A percentile compares a stretch with the other conserved stretches of the same genome.
phyloP scores from a whole-genome alignment of 2,888 invertebrate species.

The Lithophane socia region DNA sequence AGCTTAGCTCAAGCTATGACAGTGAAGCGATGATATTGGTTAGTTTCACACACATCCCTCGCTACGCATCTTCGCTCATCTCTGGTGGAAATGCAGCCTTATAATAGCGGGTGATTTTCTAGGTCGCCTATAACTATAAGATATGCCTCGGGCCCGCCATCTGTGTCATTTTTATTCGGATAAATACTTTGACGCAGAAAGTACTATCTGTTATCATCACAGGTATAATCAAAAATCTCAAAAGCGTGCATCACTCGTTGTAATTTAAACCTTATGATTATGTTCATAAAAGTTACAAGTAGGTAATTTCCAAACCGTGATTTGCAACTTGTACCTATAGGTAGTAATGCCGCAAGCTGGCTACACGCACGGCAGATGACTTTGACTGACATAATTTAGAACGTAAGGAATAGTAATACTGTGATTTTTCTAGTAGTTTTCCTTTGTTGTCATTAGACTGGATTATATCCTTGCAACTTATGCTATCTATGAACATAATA shows the following conservation, averaged over 20 bases:
- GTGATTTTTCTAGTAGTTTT: too few species aligned
- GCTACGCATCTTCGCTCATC: too few species aligned
- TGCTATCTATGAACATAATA: neutral
- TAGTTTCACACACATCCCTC: too few species aligned
- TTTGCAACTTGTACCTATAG: neutral
- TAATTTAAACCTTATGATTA: neutral
- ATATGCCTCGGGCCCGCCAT: neutral
- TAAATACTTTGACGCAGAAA: neutral
- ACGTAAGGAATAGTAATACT: neutral
- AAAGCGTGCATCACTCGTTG: neutral
- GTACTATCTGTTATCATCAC: conserved; percentile 1
- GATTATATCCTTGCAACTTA: neutral
- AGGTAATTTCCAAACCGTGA: neutral
- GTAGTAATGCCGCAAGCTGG: neutral
- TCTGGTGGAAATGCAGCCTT: too few species aligned
- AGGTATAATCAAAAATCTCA: neutral
- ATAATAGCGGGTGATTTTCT: neutral
- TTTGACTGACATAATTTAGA: too few species aligned
- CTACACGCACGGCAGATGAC: too few species aligned
- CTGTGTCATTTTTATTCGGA: neutral
- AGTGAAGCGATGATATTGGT: too few species aligned
- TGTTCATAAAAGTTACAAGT: neutral
- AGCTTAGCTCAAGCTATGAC: too few species aligned
- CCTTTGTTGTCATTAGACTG: neutral
- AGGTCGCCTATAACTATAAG: neutral